Base-by-base conservation (phyloP, 2,888 invertebrate species). In the Melieria omissa region DNA sequence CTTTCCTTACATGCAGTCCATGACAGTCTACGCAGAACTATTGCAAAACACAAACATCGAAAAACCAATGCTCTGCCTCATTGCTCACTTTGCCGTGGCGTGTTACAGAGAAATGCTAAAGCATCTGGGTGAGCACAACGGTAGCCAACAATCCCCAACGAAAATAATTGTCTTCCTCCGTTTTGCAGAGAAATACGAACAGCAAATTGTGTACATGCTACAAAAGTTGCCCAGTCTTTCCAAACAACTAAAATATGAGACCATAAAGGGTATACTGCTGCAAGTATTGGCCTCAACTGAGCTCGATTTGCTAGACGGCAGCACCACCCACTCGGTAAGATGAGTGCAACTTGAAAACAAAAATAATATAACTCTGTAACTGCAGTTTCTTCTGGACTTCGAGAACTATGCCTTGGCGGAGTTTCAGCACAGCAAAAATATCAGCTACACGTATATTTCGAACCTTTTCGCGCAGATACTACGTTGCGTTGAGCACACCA, bases 191-290 rank as follows among this genome's bases (percentile, higher is more conserved):
- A 49, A 49, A 52, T 61, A 49, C 44, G 52, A 12, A 9, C 10
- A 10, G 4, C 49, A 61, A 67, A 60, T 67, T 7, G 52, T 49
- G 7, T 44, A 10, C 42, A 52, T 61, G 42, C 52, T 60, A 4
- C 12, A 61, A 67, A 42, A 42, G 0, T 7, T 61, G 52, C 67
- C 67, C 5, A 29, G 42, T 10, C 14, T 67, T 3, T 44, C 61
- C 12, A 10, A 6, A 4, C 5, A 12, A 8, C 41, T 61, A 10
- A 16, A 52, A 44, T 44, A 44, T 14, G 49, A 60, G 3, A 60
- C 49, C 4, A 16, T 67, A 49, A 60, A 67, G 29, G 60, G 67
- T 52, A 67, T 67, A 47, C 60, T 67, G 1, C 52, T 67, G 46
- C 67, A 67, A 41, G 16, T 67, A 44, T 67, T 44, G 49, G 52